phyloP scores from a whole-genome alignment of 92 coral and sea anemone genomes.

The Umimayanthus kanabou region DNA sequence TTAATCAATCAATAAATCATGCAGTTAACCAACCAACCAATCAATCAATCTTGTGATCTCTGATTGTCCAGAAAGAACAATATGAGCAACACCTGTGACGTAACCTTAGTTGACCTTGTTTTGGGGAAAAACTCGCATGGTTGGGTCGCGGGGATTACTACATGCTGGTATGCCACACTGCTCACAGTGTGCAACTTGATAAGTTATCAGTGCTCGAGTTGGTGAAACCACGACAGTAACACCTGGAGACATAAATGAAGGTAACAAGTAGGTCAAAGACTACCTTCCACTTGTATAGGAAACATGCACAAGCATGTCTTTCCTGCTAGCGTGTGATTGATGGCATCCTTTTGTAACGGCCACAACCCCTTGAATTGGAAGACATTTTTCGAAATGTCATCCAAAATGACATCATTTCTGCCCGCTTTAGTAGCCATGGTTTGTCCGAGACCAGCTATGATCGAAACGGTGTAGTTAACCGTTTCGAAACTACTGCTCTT shows the following conservation, averaged over 20 bases:
- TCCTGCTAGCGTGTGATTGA: not conserved
- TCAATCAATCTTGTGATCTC: too few relatives aligned
- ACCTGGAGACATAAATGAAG: not conserved
- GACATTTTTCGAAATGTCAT: not conserved
- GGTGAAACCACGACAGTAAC: slow-evolving; percentile 3
- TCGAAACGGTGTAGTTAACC: too few relatives aligned
- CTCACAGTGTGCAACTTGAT: not conserved
- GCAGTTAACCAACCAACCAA: too few relatives aligned
- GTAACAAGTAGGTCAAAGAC: not conserved
- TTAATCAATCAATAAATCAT: too few relatives aligned
- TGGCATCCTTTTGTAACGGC: not conserved
- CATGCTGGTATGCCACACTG: slow-evolving; percentile 10
- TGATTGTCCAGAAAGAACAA: too few relatives aligned
- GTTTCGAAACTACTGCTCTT: too few relatives aligned
- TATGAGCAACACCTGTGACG: too few relatives aligned
- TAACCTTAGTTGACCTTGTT: too few relatives aligned
- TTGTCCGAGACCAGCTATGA: not conserved
- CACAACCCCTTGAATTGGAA: slow-evolving; percentile 5
- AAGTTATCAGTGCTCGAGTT: slow-evolving; percentile 1
- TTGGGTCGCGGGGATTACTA: not conserved
- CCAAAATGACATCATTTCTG: not conserved
- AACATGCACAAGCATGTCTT: not conserved
- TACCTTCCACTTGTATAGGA: not conserved
- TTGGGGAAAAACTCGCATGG: too few relatives aligned
- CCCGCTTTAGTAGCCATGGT: not conserved